Conservation (phyloP, 2,113 vertebrate species). For the Oryzias curvinotus region DNA sequence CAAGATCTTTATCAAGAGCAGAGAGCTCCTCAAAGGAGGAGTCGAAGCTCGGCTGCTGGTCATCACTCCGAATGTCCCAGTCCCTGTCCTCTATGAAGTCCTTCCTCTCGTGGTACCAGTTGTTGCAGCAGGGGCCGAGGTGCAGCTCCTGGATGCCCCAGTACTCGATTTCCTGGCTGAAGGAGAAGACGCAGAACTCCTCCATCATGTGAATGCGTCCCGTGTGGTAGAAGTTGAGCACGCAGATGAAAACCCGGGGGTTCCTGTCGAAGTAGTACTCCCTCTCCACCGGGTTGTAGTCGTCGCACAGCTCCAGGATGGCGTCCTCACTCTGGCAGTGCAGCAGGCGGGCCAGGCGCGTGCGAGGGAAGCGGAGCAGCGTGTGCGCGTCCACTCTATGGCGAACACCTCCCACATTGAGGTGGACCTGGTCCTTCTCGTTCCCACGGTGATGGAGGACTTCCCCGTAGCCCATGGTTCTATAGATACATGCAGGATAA, state of each 20-base stretch:
- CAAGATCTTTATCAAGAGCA: conserved; percentile 89
- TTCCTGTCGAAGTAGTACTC: conserved; percentile 98
- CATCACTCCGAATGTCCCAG: conserved; percentile 89
- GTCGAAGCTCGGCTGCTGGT: conserved; percentile 80
- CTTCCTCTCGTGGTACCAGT: conserved; percentile 91
- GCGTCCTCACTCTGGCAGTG: conserved; percentile 88
- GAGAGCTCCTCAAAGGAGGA: conserved; percentile 91
- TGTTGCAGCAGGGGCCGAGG: conserved; percentile 90
- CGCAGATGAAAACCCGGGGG: conserved; percentile 89
- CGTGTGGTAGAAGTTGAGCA: conserved; percentile 96
- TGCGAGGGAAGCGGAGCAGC: conserved; percentile 91
- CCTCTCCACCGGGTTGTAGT: conserved; percentile 88
- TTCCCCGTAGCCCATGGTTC: conserved; percentile 95
- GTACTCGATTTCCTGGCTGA: conserved; percentile 98
- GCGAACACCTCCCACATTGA: conserved; percentile 95
- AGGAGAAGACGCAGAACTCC: conserved; percentile 94
- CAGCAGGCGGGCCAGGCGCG: conserved; percentile 88
- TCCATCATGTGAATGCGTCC: conserved; percentile 96
- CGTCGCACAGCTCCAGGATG: conserved; percentile 95
- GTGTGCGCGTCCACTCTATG: conserved; percentile 85
- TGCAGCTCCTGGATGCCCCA: conserved; percentile 96
- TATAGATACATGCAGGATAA: conserved; percentile 58
- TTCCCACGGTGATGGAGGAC: conserved; percentile 84
- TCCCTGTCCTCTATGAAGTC: conserved; percentile 83
- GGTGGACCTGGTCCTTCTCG: conserved; percentile 86